Base-by-base conservation (phyloP, 2,888 invertebrate species). In the Pherbina coryleti region DNA sequence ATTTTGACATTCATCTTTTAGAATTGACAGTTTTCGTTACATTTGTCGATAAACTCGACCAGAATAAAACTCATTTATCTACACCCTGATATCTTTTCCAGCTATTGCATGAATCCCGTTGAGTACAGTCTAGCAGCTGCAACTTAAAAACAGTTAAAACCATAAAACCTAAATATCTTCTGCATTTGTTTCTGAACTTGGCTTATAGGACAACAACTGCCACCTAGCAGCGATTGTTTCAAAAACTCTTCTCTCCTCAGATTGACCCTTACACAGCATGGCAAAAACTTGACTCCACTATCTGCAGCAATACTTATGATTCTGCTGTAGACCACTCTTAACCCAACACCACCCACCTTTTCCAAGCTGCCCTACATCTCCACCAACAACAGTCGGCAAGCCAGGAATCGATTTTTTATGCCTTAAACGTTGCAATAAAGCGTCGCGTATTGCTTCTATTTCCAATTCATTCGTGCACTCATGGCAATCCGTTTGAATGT, bases 61-160 rank as follows among this genome's bases (percentile, higher is more conserved):
- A 28, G 14, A 28, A 5, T 14, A 22, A 25, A 60, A 11, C 60
- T 60, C 60, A 60, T 22, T 44, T 44, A 22, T 14, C 28, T 60
- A 28, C 25, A 60, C 1, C 28, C 28, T 60, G 7, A 60, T 3
- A 22, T 28, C 17, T 28, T 60, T 2, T 28, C 2, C 9, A 17
- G 28, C 5, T 22, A 22, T 11, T 28, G 28, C 14, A 31, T 66
- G 9, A 67, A 67, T 8, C 5, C 44, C 37, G 34, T 67, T 19
- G 49, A 67, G 67, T 67, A 67, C 67, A 67, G 75, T 62, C 31
- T 49, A 69, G 67, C 70, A 71, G 22, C 55, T 79, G 49, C 77
- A 69, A 67, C 77, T 73, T 53, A 77, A 77, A 74, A 77, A 80
- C 78, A 79, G 73, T 78, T 83, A 79, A 80, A 83, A 80, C 57